Percentiles rank a stretch among this genome's conserved stretches.
Conservation (phyloP, 2,888 invertebrate species). For the Choreutis nemorana region DNA sequence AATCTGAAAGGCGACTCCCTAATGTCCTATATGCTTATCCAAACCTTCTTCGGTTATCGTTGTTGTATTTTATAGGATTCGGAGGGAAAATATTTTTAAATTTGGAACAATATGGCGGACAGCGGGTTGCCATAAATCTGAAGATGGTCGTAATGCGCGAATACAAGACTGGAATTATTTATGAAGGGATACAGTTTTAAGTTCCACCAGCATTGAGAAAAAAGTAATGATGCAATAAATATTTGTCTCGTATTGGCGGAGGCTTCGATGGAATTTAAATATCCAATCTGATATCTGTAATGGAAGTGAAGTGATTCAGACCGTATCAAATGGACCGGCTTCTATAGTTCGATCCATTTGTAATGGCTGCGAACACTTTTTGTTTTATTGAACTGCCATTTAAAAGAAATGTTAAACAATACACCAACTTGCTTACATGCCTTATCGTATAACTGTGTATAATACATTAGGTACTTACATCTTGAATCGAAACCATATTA, state of each 20-base stretch:
- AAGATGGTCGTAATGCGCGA: slow-evolving; percentile 55
- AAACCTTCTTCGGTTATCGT: slow-evolving; percentile 21
- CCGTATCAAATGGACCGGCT: too few species aligned
- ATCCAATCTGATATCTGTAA: too few species aligned
- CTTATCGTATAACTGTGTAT: too few species aligned
- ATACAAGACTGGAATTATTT: slow-evolving; percentile 54
- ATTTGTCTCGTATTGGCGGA: slow-evolving; percentile 3
- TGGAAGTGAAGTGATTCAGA: too few species aligned
- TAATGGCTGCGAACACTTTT: too few species aligned
- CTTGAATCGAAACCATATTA: too few species aligned
- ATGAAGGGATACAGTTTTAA: slow-evolving; percentile 45
- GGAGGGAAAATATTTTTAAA: slow-evolving; percentile 50
- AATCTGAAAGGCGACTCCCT: slow-evolving; percentile 29
- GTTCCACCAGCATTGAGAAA: slow-evolving; percentile 27
- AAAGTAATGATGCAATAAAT: slow-evolving; percentile 19
- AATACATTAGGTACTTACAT: too few species aligned
- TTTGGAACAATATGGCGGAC: slow-evolving; percentile 60
- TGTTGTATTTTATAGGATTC: slow-evolving; percentile 25
- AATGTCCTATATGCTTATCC: slow-evolving; percentile 28
- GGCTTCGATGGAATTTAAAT: too few species aligned
- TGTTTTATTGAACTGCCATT: too few species aligned
- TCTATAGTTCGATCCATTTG: too few species aligned
- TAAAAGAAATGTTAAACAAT: too few species aligned
- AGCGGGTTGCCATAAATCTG: slow-evolving; percentile 58
- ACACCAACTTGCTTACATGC: too few species aligned